phyloP scores from a whole-genome alignment of 2,113 vertebrate species.

The Myotis brandtii region DNA sequence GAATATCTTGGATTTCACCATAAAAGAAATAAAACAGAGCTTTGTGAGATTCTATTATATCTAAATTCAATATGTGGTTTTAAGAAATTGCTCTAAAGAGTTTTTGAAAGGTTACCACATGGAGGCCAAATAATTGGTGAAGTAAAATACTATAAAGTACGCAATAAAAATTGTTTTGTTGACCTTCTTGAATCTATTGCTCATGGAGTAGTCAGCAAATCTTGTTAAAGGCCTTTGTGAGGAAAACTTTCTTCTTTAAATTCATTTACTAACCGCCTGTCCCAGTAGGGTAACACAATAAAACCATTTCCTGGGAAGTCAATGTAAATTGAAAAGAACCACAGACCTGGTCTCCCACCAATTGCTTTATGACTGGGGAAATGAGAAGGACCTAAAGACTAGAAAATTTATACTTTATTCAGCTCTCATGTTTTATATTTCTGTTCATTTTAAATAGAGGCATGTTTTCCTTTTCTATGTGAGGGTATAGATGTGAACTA shows the following conservation, averaged over 20 bases:
- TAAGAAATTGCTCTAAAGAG: slow-evolving; percentile 84
- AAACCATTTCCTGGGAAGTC: slow-evolving; percentile 77
- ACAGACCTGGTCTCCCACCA: background rate
- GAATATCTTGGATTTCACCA: slow-evolving; percentile 83
- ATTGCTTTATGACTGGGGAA: background rate
- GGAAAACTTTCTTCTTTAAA: slow-evolving; percentile 78
- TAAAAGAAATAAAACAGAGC: slow-evolving; percentile 65
- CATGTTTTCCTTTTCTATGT: background rate
- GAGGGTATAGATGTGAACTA: background rate
- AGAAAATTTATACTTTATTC: background rate
- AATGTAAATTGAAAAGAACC: slow-evolving; percentile 60
- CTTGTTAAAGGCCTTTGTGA: slow-evolving; percentile 79
- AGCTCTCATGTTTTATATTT: background rate
- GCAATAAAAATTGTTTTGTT: slow-evolving; percentile 86
- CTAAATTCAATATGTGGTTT: slow-evolving; percentile 83
- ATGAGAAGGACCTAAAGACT: background rate
- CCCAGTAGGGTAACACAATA: slow-evolving; percentile 77
- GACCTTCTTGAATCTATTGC: slow-evolving; percentile 87
- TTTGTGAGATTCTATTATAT: slow-evolving; percentile 68
- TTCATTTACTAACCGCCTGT: slow-evolving; percentile 76
- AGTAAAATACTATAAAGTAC: slow-evolving; percentile 87
- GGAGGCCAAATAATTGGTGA: slow-evolving; percentile 86
- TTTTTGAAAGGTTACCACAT: slow-evolving; percentile 87
- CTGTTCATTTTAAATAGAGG: background rate
- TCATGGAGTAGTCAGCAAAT: slow-evolving; percentile 78